Conservation (phyloP, 2,797 vertebrate genomes). For the Ispidina picta region DNA sequence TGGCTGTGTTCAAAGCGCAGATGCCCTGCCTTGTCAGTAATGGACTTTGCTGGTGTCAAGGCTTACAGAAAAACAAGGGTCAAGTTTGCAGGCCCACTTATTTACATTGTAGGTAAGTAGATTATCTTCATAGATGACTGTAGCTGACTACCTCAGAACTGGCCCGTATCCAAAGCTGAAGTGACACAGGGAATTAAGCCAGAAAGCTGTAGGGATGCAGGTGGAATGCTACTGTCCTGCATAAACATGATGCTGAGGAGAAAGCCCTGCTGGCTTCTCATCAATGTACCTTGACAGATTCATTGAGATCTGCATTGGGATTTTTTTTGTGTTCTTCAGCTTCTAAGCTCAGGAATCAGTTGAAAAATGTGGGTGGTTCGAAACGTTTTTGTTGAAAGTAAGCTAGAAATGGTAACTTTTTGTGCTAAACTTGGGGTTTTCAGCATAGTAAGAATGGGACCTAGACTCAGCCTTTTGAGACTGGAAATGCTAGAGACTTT, state of each 20-base stretch:
- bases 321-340: neutral
- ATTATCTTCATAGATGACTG: neutral
- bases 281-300: neutral
- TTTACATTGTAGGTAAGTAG: neutral
- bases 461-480: neutral
- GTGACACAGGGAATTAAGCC: neutral
- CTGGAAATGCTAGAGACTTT: neutral
- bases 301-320: neutral
- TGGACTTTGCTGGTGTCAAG: neutral
- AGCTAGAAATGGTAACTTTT: neutral
- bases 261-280: neutral
- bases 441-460: neutral
- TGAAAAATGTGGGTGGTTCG: neutral
- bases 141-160: neutral
- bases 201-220: neutral
- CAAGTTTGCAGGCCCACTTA: neutral
- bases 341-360: neutral
- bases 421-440: neutral
- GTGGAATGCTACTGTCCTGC: neutral
- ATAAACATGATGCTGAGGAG: neutral
- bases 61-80: neutral
- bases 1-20: neutral
- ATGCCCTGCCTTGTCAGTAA: neutral
- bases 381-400: neutral
- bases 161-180: neutral